These are phyloP conservation scores for Diogma glabrata DNA, from an alignment of 2,888 invertebrate species.

Conservation along the genomic window DNA sequence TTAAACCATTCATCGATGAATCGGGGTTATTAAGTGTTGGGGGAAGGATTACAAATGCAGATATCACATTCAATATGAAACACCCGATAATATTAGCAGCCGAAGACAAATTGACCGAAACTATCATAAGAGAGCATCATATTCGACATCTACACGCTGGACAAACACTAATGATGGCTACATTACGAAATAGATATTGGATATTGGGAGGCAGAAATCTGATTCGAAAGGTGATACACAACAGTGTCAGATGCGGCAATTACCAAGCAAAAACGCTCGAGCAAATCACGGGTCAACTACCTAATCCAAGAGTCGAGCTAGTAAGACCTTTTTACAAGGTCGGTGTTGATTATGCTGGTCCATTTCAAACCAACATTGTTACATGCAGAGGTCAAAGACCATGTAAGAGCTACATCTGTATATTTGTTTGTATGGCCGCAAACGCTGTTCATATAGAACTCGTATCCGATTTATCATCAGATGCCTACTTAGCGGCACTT, in stretches of 20 bases:
- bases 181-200: neutral
- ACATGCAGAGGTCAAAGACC: conserved; percentile 13
- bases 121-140: neutral
- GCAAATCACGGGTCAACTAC: conserved; percentile 22
- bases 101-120: neutral
- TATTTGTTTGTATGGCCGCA: conserved; percentile 20
- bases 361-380: conserved; percentile 13
- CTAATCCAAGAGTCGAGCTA: conserved; percentile 10
- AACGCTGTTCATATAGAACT: conserved; percentile 11
- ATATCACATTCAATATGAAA: no score
- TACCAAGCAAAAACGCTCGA: neutral
- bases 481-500: conserved; percentile 20
- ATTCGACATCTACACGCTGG: neutral
- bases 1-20: conserved; percentile 1
- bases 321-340: conserved; percentile 13
- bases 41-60: neutral
- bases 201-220: neutral
- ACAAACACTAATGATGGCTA: neutral
- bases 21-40: neutral
- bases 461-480: conserved; percentile 13
- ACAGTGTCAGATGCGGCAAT: conserved; percentile 4
- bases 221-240: neutral
- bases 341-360: conserved; percentile 18
- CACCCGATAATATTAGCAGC: neutral
- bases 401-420: conserved; percentile 19